phyloP scores from a whole-genome alignment of 1,140 invertebrate species.

The Heliconius congener region DNA sequence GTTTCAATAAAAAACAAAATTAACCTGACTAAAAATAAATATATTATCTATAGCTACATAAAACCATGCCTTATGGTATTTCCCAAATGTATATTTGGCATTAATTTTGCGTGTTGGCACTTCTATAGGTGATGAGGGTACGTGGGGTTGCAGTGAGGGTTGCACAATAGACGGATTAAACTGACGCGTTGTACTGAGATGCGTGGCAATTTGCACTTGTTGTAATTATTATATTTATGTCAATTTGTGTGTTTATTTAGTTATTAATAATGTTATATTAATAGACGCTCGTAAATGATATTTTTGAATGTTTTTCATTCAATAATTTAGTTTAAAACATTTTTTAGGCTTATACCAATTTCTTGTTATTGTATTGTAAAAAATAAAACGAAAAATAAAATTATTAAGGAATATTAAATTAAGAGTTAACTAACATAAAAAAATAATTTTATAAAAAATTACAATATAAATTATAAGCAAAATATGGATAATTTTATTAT shows the following conservation, averaged over 20 bases:
- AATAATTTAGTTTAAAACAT: too few relatives aligned
- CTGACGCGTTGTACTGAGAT: conserved; percentile 18
- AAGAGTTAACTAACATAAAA: too few relatives aligned
- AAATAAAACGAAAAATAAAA: not conserved
- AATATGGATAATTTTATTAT: too few relatives aligned
- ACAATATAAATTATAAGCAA: too few relatives aligned
- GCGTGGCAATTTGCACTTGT: conserved; percentile 5
- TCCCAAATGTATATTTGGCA: conserved; percentile 58
- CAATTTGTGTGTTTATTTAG: too few relatives aligned
- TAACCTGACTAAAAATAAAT: not conserved
- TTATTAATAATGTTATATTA: not conserved
- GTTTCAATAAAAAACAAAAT: too few relatives aligned
- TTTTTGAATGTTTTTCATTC: too few relatives aligned
- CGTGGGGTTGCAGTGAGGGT: conserved; percentile 47
- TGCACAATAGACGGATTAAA: conserved; percentile 74
- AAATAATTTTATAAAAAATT: too few relatives aligned
- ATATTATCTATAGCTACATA: not conserved
- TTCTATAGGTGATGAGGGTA: conserved; percentile 45
- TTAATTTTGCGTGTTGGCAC: conserved; percentile 73
- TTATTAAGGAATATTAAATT: too few relatives aligned
- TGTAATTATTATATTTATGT: not conserved
- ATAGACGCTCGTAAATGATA: not conserved
- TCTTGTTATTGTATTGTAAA: too few relatives aligned
- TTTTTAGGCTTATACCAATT: too few relatives aligned
- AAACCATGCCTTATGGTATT: conserved; percentile 1